A percentile compares a stretch with the other conserved stretches of the same genome.
Evolutionary conservation across 2,113 vertebrate genomes (phyloP).

Genomic region (Symphodus melops): DNA sequence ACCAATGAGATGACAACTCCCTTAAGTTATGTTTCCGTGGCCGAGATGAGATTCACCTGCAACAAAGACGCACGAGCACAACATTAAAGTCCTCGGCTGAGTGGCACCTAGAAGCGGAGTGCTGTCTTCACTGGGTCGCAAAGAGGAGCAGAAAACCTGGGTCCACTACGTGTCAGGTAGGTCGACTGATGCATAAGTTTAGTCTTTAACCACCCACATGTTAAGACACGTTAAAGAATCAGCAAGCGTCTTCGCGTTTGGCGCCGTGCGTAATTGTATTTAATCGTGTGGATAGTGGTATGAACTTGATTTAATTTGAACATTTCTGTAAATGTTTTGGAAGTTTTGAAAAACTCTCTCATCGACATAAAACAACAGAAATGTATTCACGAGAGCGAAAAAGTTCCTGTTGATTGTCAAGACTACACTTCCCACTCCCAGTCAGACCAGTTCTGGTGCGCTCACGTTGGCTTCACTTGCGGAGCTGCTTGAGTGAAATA

Average conservation of each 20-base stretch:
- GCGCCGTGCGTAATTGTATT: background rate
- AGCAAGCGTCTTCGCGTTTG: background rate
- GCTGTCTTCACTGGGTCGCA: background rate
- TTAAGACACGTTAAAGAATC: background rate
- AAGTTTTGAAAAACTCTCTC: background rate
- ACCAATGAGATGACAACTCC: constrained; percentile 57
- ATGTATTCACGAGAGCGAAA: no score
- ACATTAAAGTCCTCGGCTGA: background rate
- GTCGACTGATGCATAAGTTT: background rate
- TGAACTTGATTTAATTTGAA: no score
- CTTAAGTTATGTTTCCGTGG: constrained; percentile 38
- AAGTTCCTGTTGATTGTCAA: background rate
- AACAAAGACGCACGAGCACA: constrained; percentile 27
- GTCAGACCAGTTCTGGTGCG: constrained; percentile 71
- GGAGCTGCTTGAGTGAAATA: constrained; percentile 24
- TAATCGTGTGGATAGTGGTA: no score
- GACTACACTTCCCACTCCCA: constrained; percentile 11
- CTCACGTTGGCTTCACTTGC: constrained; percentile 12
- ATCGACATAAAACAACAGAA: background rate
- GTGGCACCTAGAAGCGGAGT: background rate
- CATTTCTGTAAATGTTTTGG: background rate
- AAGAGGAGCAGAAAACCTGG: constrained; percentile 29
- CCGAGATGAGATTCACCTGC: constrained; percentile 64
- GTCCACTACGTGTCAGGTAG: constrained; percentile 60
- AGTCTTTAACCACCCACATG: background rate